phyloP scores from a whole-genome alignment of 2,888 invertebrate genomes.

The Portevinia maculata region DNA sequence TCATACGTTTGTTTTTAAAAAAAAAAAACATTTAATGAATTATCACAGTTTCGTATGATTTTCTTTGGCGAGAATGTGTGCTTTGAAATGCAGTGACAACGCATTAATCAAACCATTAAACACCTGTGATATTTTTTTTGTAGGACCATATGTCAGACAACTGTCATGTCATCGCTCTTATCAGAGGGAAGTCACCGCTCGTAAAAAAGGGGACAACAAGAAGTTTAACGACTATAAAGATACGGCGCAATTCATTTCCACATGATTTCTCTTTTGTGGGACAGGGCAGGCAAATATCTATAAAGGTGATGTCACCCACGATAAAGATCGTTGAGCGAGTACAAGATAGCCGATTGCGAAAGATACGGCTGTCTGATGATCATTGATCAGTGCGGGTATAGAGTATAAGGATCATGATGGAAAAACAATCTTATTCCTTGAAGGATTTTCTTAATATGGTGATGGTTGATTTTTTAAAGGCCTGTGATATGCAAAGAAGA shows the following conservation, averaged over 20 bases:
- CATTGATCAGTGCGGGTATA: too few species aligned
- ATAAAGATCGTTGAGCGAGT: too few species aligned
- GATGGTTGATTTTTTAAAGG: too few species aligned
- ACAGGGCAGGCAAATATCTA: background rate
- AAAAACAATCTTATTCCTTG: too few species aligned
- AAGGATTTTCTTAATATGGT: too few species aligned
- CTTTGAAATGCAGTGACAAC: conserved; percentile 5
- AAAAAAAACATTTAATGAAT: conserved; percentile 18
- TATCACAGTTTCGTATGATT: background rate
- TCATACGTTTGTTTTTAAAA: conserved; percentile 3
- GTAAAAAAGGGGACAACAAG: background rate
- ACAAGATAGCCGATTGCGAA: background rate
- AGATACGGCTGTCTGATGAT: too few species aligned
- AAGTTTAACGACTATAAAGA: background rate
- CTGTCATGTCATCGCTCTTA: conserved; percentile 8
- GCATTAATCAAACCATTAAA: conserved; percentile 13
- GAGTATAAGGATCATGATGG: too few species aligned
- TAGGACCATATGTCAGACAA: conserved; percentile 4
- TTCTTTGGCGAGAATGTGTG: background rate
- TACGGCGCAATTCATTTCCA: background rate
- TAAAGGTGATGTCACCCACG: background rate
- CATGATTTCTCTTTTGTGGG: background rate
- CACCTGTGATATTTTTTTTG: conserved; percentile 5
- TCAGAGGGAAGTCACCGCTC: background rate
- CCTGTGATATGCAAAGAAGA: too few species aligned